Conservation (phyloP, 2,797 vertebrate species). For the Botia kubotai region DNA sequence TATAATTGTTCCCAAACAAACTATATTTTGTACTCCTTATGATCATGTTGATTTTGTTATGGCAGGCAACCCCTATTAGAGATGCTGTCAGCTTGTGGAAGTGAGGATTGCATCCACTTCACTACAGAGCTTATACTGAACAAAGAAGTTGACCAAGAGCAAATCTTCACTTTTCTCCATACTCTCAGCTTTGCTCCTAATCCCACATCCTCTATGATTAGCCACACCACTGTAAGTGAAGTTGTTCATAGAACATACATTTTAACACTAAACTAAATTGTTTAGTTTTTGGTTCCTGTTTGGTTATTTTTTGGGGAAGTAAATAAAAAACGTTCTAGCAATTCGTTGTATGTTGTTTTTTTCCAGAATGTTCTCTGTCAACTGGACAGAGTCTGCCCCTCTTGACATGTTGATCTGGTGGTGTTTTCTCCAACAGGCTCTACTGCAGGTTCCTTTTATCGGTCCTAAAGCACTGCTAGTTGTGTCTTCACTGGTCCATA, state of each 20-base stretch:
- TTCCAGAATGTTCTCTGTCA: neutral
- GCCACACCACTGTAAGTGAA: conserved; percentile 78
- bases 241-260: neutral
- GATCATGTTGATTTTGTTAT: conserved; percentile 40
- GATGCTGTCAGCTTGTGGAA: conserved; percentile 82
- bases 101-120: conserved; percentile 81
- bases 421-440: conserved; percentile 66
- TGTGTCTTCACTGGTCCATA: conserved; percentile 80
- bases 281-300: neutral
- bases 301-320: too few relatives aligned
- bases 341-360: too few relatives aligned
- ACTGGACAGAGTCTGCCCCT: neutral
- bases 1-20: neutral
- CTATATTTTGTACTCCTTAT: neutral
- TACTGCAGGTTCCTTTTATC: conserved; percentile 74
- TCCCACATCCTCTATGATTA: conserved; percentile 79
- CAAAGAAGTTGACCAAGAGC: conserved; percentile 79
- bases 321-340: too few relatives aligned
- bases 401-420: neutral
- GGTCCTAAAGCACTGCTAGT: conserved; percentile 75
- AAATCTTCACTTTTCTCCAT: conserved; percentile 76
- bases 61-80: conserved; percentile 85
- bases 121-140: conserved; percentile 78
- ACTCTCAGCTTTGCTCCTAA: conserved; percentile 80
- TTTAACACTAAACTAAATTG: neutral